Percentiles rank a stretch among this genome's conserved stretches.
Evolutionary conservation across 2,888 invertebrate genomes (phyloP).

Genomic region (Stenolophus ochropezus): DNA sequence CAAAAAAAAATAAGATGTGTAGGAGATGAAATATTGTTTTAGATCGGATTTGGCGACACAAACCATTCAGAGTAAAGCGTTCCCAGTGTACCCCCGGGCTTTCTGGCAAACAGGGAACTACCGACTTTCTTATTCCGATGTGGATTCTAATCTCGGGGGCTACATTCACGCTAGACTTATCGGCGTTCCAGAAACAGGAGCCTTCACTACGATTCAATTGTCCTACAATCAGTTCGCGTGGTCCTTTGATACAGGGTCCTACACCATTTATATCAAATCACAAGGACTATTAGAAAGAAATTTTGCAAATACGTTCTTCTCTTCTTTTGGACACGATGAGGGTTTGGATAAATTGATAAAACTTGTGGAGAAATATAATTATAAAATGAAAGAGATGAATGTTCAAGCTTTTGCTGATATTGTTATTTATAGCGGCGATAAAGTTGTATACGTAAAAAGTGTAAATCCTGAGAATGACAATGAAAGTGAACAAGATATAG

Average conservation of each 20-base stretch:
- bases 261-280: constrained; percentile 13
- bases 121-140: constrained; percentile 80
- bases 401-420: constrained; percentile 28
- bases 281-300: constrained; percentile 11
- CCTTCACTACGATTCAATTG: background rate
- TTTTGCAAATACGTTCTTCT: background rate
- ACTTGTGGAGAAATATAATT: constrained; percentile 16
- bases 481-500: background rate
- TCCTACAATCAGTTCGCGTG: background rate
- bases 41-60: constrained; percentile 80
- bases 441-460: background rate
- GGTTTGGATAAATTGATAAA: constrained; percentile 5
- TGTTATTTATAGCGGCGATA: constrained; percentile 22
- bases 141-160: constrained; percentile 77
- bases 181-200: constrained; percentile 77
- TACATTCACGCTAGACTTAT: constrained; percentile 78
- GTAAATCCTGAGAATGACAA: constrained; percentile 10
- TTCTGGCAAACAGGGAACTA: constrained; percentile 83
- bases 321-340: background rate
- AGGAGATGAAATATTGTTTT: constrained; percentile 63
- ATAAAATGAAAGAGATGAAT: background rate
- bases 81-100: constrained; percentile 75
- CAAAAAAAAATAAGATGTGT: background rate
- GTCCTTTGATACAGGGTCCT: background rate
- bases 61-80: constrained; percentile 78